phyloP scores from a whole-genome alignment of 2,797 vertebrate species.

The Spatula clypeata region DNA sequence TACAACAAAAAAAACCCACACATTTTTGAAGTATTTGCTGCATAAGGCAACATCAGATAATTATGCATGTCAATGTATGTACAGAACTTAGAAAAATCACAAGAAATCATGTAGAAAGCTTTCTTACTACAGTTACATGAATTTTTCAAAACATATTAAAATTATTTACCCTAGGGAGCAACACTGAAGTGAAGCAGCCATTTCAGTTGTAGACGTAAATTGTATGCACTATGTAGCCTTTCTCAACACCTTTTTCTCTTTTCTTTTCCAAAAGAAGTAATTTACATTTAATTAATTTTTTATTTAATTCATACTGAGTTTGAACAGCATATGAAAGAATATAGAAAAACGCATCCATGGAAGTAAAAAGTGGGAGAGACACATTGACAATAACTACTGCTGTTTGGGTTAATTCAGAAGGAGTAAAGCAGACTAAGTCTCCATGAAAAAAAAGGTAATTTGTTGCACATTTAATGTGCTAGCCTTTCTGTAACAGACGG shows the following conservation, averaged over 20 bases:
- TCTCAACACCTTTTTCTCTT: background rate
- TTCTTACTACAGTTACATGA: background rate
- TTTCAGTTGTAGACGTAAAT: conserved; percentile 43
- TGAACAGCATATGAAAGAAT: conserved; percentile 27
- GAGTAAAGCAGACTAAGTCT: conserved; percentile 17
- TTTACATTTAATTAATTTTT: conserved; percentile 74
- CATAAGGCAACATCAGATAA: background rate
- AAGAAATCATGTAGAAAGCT: background rate
- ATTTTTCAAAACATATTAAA: conserved; percentile 56
- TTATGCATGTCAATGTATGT: background rate
- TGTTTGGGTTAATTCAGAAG: background rate
- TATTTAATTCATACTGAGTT: conserved; percentile 66
- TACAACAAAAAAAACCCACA: background rate
- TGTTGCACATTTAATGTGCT: background rate
- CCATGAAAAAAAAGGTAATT: conserved; percentile 1
- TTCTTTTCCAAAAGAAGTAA: conserved; percentile 43
- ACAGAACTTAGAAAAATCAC: background rate
- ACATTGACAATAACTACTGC: background rate
- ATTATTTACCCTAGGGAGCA: conserved; percentile 48
- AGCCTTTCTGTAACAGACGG: conserved; percentile 13
- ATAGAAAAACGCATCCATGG: background rate
- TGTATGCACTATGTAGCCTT: background rate
- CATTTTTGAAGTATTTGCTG: background rate
- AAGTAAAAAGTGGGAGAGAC: background rate
- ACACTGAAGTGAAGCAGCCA: conserved; percentile 7